Evolutionary conservation across 2,797 vertebrate genomes (phyloP), one percentile per base, ranked within the genome.

Genomic region (Macrochelys suwanniensis): DNA sequence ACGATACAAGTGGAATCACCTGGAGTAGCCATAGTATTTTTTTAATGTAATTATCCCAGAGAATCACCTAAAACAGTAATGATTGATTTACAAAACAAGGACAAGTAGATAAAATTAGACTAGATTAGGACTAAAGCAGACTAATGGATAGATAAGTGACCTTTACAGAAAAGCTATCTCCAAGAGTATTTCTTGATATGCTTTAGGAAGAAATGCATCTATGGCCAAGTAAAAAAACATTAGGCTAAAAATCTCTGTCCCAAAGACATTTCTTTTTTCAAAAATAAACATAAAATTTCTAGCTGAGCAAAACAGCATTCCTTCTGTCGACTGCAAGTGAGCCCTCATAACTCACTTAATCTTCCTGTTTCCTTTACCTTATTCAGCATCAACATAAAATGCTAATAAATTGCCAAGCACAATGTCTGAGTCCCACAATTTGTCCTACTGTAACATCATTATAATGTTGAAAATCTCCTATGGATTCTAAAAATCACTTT

Each of bases 401-500:
- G 85, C 1, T 68, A 68, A 77, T 78, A 85, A 33, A 31, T 84
- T 80, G 80, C 92, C 77, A 90, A 93, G 91, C 92, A 94, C 23
- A 81, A 2, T 82, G 92, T 25, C 33, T 19, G 15, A 65, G 33
- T 33, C 16, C 16, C 89, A 93, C 68, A 82, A 74, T 65, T 84
- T 82, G 21, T 83, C 61, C 49, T 92, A 16, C 59, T 89, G 2
- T 87, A 96, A 95, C 78, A 54, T 45, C 78, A 78, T 91, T 93
- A 88, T 3, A 12, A 1, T 28, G 57, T 95, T 84, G 86, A 65
- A 93, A 92, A 83, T 92, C 92, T 59, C 76, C 68, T 49, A 37
- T 74, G 59, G 74, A 90, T 95, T 90, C 89, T 89, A 68, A 91
- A 85, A 97, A 93, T 89, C 86, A 95, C 12, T 96, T 95, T 80